These are phyloP conservation scores for Habrosyne pyritoides DNA, from an alignment of 2,888 invertebrate species.

Conservation along the genomic window DNA sequence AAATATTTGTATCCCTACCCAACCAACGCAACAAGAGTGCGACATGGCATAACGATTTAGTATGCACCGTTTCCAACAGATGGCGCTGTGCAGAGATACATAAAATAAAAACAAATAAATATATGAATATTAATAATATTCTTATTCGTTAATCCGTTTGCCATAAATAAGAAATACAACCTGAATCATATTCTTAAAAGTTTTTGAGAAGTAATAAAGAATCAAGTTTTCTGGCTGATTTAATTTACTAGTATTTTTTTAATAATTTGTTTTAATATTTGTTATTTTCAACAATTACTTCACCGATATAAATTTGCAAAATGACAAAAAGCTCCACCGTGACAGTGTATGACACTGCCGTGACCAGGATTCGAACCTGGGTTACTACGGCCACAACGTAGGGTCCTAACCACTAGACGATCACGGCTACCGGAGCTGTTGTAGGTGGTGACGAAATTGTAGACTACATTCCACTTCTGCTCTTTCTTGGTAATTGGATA, in stretches of 20 bases:
- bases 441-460: neutral
- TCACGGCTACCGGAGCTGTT: conserved; percentile 82
- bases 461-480: neutral
- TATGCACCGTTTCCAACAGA: conserved; percentile 18
- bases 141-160: too few relatives aligned
- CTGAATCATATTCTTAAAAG: too few relatives aligned
- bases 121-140: conserved; percentile 6
- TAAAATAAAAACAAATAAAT: neutral
- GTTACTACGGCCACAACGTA: conserved; percentile 90
- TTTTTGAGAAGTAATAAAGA: too few relatives aligned
- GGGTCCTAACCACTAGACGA: conserved; percentile 90
- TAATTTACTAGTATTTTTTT: too few relatives aligned
- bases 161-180: too few relatives aligned
- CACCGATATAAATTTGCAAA: too few relatives aligned
- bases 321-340: conserved; percentile 55
- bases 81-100: conserved; percentile 30
- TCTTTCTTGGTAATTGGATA: too few relatives aligned
- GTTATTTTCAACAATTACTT: too few relatives aligned
- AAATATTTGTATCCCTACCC: neutral
- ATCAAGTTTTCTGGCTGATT: too few relatives aligned
- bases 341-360: conserved; percentile 72
- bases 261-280: too few relatives aligned
- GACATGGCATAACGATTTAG: neutral
- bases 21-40: neutral
- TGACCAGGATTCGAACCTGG: conserved; percentile 91